Evolutionary conservation across 2,113 vertebrate genomes (phyloP).

Genomic region (Sturnus vulgaris): DNA sequence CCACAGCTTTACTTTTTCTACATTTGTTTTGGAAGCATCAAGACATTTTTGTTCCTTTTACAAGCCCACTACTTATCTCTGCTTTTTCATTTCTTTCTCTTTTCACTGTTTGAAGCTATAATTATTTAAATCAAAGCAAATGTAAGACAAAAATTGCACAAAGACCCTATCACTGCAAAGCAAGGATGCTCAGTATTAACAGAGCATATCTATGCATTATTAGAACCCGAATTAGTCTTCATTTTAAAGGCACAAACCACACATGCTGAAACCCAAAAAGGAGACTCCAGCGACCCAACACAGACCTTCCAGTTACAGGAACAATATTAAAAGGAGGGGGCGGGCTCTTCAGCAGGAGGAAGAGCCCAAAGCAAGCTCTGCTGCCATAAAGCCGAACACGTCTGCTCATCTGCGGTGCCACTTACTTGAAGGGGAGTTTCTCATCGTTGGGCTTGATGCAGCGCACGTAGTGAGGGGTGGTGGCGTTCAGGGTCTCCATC

Average conservation of each 20-base stretch:
- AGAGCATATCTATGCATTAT: not conserved
- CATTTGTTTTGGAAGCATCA: not conserved
- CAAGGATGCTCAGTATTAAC: not conserved
- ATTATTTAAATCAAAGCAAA: not conserved
- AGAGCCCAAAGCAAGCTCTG: accelerated
- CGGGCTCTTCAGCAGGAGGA: not conserved
- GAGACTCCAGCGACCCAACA: not conserved
- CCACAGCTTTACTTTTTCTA: not conserved
- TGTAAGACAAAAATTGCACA: not conserved
- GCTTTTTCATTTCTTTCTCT: not conserved
- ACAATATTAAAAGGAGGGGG: not conserved
- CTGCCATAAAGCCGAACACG: accelerated
- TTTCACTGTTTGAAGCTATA: not conserved
- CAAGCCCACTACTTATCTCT: not conserved
- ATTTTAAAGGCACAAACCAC: not conserved
- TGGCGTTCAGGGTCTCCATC: constrained; percentile 94
- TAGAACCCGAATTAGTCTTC: not conserved
- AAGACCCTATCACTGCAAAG: not conserved
- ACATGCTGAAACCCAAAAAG: not conserved
- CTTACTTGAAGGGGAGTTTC: constrained; percentile 91
- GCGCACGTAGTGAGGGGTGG: constrained; percentile 93
- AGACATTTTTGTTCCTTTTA: not conserved
- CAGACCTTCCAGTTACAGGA: accelerated
- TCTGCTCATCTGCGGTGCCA: not conserved
- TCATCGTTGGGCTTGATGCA: constrained; percentile 94